These are phyloP conservation scores for Bhutanitis thaidina DNA, from an alignment of 2,888 invertebrate species.

Conservation along the genomic window DNA sequence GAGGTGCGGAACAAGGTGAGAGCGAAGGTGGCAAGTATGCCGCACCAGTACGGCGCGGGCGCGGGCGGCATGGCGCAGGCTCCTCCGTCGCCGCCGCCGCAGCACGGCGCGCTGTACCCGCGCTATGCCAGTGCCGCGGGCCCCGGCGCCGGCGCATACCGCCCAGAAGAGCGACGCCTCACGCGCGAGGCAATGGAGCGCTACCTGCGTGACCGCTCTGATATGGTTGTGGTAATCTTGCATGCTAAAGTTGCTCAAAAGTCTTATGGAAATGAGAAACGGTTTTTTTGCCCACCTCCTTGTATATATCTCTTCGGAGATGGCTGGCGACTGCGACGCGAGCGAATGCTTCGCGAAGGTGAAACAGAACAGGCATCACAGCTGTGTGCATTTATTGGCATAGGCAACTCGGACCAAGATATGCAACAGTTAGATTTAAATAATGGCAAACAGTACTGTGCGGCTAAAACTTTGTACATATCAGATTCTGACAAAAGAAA, in stretches of 20 bases:
- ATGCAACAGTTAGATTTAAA: conserved; percentile 99
- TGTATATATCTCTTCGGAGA: conserved; percentile 99
- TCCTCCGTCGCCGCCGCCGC: conserved; percentile 85
- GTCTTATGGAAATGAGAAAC: conserved; percentile 99
- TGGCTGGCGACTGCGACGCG: conserved; percentile 97
- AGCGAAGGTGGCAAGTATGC: conserved; percentile 82
- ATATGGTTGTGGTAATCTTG: conserved; percentile 97
- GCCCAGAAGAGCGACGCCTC: conserved; percentile 89
- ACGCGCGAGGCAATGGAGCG: conserved; percentile 97
- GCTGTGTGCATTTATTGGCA: conserved; percentile 99
- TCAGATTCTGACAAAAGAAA: conserved; percentile 99
- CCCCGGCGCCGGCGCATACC: conserved; percentile 81
- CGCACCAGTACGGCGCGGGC: conserved; percentile 88
- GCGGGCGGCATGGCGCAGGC: conserved; percentile 86
- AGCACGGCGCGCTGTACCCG: conserved; percentile 80
- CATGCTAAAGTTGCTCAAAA: conserved; percentile 99
- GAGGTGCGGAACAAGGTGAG: conserved; percentile 58
- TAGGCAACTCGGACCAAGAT: conserved; percentile 98
- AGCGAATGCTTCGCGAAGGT: conserved; percentile 94
- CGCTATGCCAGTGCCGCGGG: conserved; percentile 81
- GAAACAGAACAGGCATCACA: conserved; percentile 94
- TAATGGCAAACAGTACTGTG: conserved; percentile 98
- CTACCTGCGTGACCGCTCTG: conserved; percentile 95
- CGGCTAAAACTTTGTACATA: conserved; percentile 99
- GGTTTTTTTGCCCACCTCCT: conserved; percentile 99